Evolutionary conservation across 1,140 invertebrate species (phyloP).

Genomic region (Chionoecetes opilio): DNA sequence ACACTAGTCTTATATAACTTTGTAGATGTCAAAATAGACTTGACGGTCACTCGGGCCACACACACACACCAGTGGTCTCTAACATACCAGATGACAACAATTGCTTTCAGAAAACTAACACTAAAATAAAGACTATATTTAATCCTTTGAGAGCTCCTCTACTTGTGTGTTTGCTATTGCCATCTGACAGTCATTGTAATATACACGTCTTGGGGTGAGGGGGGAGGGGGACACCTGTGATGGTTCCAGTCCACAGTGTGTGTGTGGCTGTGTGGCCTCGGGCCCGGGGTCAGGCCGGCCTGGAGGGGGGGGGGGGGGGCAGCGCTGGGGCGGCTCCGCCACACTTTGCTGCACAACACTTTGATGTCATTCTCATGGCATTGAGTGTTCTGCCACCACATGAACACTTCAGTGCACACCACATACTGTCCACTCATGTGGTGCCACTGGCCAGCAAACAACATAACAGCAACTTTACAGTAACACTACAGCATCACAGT

Average conservation of each 20-base stretch:
- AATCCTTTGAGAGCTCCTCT: no score
- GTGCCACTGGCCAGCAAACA: background rate
- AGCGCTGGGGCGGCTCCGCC: background rate
- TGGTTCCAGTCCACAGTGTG: background rate
- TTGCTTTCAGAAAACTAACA: no score
- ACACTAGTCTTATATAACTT: no score
- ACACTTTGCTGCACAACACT: background rate
- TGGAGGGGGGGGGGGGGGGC: background rate
- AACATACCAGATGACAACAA: no score
- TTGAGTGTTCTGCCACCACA: background rate
- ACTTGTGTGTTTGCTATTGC: no score
- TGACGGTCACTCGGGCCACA: no score
- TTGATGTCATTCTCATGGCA: background rate
- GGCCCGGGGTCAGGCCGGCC: background rate
- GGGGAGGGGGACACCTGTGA: background rate
- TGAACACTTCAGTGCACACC: background rate
- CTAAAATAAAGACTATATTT: no score
- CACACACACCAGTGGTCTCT: no score
- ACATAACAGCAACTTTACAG: background rate
- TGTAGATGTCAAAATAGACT: no score
- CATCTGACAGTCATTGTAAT: no score
- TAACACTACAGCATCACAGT: background rate
- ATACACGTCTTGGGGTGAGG: background rate
- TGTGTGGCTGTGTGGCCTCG: background rate
- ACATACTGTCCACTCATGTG: background rate